These are phyloP conservation scores for Anoplophora glabripennis DNA, from an alignment of 1,140 invertebrate species.

Conservation along the genomic window DNA sequence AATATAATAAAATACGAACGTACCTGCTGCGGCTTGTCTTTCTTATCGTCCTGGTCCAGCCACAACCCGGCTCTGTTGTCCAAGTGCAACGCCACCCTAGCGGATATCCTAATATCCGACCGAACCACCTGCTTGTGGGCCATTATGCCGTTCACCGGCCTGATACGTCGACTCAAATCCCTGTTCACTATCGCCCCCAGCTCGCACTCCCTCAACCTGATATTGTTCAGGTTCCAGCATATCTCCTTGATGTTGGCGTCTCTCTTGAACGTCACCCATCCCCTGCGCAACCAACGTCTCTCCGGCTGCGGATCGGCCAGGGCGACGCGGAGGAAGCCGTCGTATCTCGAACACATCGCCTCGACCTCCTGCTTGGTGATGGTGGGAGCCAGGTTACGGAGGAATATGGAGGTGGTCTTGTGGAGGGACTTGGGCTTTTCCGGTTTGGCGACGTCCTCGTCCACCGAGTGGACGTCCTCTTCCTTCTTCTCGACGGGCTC, in stretches of 20 bases:
- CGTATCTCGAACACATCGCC: constrained; percentile 88
- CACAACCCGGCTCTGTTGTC: constrained; percentile 84
- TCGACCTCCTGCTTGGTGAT: constrained; percentile 88
- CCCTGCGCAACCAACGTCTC: constrained; percentile 89
- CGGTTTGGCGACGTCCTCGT: constrained; percentile 57
- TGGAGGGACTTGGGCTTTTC: constrained; percentile 73
- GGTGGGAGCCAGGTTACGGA: constrained; percentile 90
- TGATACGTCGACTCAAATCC: constrained; percentile 75
- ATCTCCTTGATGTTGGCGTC: constrained; percentile 99
- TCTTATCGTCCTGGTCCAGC: constrained; percentile 57
- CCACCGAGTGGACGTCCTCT: constrained; percentile 40
- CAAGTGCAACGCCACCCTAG: constrained; percentile 92
- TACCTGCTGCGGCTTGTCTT: constrained; percentile 43
- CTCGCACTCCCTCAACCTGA: constrained; percentile 88
- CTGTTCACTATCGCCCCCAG: constrained; percentile 92
- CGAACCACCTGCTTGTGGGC: constrained; percentile 87
- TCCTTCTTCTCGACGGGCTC: constrained; percentile 46
- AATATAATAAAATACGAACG: not conserved
- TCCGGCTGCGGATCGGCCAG: constrained; percentile 96
- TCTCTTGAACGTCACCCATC: constrained; percentile 97
- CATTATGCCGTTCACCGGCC: constrained; percentile 89
- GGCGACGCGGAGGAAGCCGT: constrained; percentile 93
- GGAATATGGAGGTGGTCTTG: constrained; percentile 95
- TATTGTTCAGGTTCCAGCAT: constrained; percentile 98
- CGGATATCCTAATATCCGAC: constrained; percentile 89